These are phyloP conservation scores for Hippocampus guttulatus DNA, from an alignment of 2,113 vertebrate species.

Conservation along the genomic window DNA sequence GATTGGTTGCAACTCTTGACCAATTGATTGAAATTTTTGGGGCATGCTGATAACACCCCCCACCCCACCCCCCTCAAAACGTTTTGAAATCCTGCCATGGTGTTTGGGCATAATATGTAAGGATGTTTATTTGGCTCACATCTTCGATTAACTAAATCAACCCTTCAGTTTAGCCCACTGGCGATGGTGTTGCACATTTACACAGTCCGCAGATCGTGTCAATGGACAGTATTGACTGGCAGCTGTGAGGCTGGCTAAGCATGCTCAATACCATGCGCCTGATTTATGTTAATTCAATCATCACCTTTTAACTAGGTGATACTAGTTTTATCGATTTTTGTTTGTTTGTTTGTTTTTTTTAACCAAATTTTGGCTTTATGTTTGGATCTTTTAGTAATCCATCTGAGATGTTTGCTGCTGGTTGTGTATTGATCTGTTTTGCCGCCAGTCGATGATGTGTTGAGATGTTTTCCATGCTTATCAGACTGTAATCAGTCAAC, in stretches of 20 bases:
- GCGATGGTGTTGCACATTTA: neutral
- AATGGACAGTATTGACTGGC: neutral
- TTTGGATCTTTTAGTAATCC: constrained; percentile 16
- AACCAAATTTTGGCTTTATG: neutral
- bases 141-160: neutral
- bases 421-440: constrained; percentile 74
- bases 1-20: neutral
- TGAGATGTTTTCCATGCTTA: constrained; percentile 73
- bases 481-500: constrained; percentile 76
- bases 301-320: constrained; percentile 10
- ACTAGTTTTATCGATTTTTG: constrained; percentile 6
- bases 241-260: neutral
- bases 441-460: constrained; percentile 71
- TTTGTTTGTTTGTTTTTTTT: constrained; percentile 11
- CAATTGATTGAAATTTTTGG: neutral
- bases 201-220: neutral
- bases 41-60: neutral
- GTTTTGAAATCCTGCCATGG: neutral
- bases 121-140: neutral
- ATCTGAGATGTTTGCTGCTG: constrained; percentile 47
- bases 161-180: neutral
- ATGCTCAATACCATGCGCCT: constrained; percentile 2
- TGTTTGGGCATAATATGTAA: neutral
- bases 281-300: constrained; percentile 17
- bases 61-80: neutral